Conservation (phyloP, 2,797 vertebrate species). For the Tragopan temminckii region DNA sequence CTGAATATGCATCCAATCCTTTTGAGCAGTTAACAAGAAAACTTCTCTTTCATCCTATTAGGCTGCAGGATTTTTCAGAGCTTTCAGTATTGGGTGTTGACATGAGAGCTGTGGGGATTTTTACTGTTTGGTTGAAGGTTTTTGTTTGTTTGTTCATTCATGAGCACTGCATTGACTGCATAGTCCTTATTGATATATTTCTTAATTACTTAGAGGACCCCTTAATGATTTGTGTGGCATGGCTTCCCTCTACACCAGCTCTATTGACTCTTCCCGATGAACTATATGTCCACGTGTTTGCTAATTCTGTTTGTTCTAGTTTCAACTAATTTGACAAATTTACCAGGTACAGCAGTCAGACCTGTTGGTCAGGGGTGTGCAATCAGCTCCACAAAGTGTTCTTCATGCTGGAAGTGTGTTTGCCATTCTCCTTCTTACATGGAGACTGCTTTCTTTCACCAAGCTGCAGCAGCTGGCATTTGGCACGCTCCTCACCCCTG, state of each 20-base stretch:
- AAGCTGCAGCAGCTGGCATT: fast-evolving
- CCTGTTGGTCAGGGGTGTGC: background rate
- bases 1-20: background rate
- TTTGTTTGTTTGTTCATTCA: conserved; percentile 8
- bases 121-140: background rate
- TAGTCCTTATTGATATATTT: conserved; percentile 3
- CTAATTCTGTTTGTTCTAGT: background rate
- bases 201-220: conserved; percentile 23
- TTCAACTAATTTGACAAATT: background rate
- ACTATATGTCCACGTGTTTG: background rate
- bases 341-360: background rate
- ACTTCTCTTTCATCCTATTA: background rate
- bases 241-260: background rate
- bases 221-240: conserved; percentile 1
- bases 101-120: background rate
- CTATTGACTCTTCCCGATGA: background rate
- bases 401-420: background rate
- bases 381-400: background rate
- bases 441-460: background rate
- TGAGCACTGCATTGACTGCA: background rate
- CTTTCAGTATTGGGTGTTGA: background rate
- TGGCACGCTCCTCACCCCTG: background rate
- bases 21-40: background rate
- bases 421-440: background rate
- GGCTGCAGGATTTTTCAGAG: background rate